Evolutionary conservation across 30 jellyfish, hydroid and myxozoan species (phyloP).

Genomic region (Haliclystus octoradiatus): DNA sequence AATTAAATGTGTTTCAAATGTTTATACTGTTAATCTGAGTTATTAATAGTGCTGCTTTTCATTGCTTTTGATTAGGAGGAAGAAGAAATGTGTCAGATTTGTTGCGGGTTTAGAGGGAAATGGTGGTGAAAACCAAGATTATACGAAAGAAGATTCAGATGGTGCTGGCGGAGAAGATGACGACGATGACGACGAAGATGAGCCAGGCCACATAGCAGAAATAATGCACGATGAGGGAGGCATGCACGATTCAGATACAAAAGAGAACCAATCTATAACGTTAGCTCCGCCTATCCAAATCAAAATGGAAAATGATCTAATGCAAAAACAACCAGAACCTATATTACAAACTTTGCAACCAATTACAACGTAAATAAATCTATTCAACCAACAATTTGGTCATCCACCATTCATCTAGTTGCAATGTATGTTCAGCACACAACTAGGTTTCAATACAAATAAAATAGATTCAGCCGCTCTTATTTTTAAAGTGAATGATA

Average conservation of each 20-base stretch:
- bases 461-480: too few relatives aligned
- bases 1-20: too few relatives aligned
- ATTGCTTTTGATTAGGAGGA: conserved; percentile 52
- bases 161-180: conserved; percentile 18
- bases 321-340: neutral
- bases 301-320: neutral
- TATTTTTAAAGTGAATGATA: too few relatives aligned
- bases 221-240: neutral
- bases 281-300: neutral
- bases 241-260: conserved; percentile 14
- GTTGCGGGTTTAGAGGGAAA: conserved; percentile 74
- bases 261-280: neutral
- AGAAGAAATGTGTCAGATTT: conserved; percentile 94
- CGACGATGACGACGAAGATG: conserved; percentile 10
- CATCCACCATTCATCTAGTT: too few relatives aligned
- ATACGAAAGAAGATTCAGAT: conserved; percentile 49
- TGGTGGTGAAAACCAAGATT: conserved; percentile 71
- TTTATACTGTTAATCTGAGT: neutral
- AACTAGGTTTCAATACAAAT: too few relatives aligned
- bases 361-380: neutral
- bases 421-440: too few relatives aligned
- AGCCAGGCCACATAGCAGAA: conserved; percentile 17
- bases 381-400: too few relatives aligned
- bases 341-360: neutral
- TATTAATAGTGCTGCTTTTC: neutral